A percentile compares a stretch with the other conserved stretches of the same genome.
phyloP scores from a whole-genome alignment of 2,888 invertebrate species.

The Drosophila meridiana region DNA sequence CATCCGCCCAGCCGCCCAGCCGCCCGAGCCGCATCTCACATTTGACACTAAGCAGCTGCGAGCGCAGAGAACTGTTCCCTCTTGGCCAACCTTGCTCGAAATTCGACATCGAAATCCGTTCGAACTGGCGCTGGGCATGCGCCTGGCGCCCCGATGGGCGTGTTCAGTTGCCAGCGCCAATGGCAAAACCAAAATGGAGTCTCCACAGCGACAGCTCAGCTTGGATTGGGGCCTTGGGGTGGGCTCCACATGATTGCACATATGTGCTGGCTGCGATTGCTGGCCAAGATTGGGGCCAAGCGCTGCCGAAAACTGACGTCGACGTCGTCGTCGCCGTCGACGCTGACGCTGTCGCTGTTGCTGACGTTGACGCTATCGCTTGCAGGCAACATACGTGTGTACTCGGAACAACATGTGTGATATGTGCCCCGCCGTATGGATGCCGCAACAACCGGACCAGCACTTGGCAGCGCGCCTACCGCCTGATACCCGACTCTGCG shows the following conservation, averaged over 20 bases:
- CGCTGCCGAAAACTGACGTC: constrained; percentile 38
- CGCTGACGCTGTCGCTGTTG: constrained; percentile 20
- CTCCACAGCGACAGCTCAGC: constrained; percentile 54
- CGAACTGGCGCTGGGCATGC: constrained; percentile 61
- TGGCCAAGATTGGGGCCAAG: constrained; percentile 68
- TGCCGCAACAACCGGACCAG: constrained; percentile 59
- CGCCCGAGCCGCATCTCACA: constrained; percentile 49
- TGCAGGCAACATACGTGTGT: constrained; percentile 84
- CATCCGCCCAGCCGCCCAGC: constrained; percentile 59
- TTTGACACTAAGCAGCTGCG: constrained; percentile 76
- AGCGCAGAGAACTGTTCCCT: constrained; percentile 10
- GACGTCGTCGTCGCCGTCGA: constrained; percentile 39
- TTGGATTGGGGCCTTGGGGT: constrained; percentile 63
- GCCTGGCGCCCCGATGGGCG: constrained; percentile 53
- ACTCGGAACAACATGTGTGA: constrained; percentile 85
- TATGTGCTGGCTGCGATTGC: constrained; percentile 79
- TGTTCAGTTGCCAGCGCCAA: constrained; percentile 75
- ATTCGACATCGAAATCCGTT: constrained; percentile 54
- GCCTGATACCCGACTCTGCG: not conserved
- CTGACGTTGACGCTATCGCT: constrained; percentile 81
- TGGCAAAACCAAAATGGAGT: constrained; percentile 84
- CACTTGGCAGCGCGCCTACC: constrained; percentile 15
- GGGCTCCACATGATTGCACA: constrained; percentile 78
- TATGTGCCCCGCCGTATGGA: constrained; percentile 85
- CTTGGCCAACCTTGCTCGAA: constrained; percentile 4